These are phyloP conservation scores for Ditula angustiorana DNA, from an alignment of 2,888 invertebrate genomes.

Conservation along the genomic window DNA sequence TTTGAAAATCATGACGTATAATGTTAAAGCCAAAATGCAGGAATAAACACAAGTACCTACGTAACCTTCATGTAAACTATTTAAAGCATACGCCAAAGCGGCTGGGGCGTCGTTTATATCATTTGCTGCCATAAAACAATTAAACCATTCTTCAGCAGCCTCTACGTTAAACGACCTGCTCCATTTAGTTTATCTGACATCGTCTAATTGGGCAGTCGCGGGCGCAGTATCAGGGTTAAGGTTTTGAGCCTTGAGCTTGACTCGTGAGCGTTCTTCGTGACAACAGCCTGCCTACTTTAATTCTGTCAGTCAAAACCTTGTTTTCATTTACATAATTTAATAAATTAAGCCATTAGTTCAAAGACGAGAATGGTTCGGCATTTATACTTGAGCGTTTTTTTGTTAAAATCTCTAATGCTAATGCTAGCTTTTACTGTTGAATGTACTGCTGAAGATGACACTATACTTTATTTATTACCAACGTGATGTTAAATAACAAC, in stretches of 20 bases:
- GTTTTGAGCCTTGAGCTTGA: conserved; percentile 77
- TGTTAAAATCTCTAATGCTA: no score
- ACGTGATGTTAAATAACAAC: no score
- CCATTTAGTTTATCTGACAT: conserved; percentile 31
- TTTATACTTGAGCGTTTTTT: no score
- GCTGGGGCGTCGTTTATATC: background rate
- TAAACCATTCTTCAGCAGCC: background rate
- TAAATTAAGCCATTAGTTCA: background rate
- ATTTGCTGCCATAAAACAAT: background rate
- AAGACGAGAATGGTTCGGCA: no score
- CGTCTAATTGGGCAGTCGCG: conserved; percentile 47
- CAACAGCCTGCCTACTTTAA: conserved; percentile 48
- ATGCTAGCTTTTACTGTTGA: no score
- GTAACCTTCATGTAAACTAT: no score
- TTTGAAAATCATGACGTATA: no score
- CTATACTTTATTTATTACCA: no score
- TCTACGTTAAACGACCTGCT: conserved; percentile 1
- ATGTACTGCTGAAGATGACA: no score
- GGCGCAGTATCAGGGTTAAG: conserved; percentile 65
- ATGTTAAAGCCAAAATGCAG: no score
- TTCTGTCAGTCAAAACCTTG: conserved; percentile 45
- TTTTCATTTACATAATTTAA: conserved; percentile 14
- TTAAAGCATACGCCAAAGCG: background rate
- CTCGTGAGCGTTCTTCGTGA: conserved; percentile 62
- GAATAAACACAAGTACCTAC: no score